Evolutionary conservation across 2,888 invertebrate genomes (phyloP).

Genomic region (Cephus sareptanus): DNA sequence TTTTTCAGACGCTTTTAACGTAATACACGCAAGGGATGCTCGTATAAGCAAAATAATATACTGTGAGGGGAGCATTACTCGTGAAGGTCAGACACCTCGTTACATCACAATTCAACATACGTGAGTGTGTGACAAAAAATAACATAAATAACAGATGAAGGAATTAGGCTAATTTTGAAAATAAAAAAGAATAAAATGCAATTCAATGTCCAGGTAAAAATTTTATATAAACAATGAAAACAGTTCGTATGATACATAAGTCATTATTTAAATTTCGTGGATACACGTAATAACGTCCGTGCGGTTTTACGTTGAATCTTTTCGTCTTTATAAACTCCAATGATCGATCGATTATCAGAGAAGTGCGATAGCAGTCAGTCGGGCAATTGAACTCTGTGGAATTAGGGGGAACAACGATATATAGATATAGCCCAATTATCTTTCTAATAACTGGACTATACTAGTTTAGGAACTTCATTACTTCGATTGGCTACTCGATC

Average conservation of each 20-base stretch:
- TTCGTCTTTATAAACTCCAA: neutral
- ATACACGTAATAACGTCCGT: neutral
- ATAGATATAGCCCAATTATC: neutral
- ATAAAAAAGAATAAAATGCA: neutral
- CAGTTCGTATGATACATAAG: neutral
- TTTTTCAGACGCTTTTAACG: neutral
- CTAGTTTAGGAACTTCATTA: neutral
- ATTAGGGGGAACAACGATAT: neutral
- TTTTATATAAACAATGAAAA: neutral
- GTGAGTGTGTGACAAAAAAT: neutral
- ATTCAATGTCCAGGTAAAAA: neutral
- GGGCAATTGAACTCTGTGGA: neutral
- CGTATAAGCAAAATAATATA: neutral
- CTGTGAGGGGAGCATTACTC: neutral
- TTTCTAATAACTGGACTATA: neutral
- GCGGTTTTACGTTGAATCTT: neutral
- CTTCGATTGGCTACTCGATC: neutral
- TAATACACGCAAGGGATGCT: neutral
- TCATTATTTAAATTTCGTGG: neutral
- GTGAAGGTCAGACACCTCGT: neutral
- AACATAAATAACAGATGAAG: neutral
- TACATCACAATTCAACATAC: neutral
- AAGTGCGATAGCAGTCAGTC: neutral
- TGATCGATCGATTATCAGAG: neutral
- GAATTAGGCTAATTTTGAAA: neutral